These are phyloP conservation scores for Tetragonisca angustula DNA, from an alignment of 2,888 invertebrate species.

Conservation along the genomic window DNA sequence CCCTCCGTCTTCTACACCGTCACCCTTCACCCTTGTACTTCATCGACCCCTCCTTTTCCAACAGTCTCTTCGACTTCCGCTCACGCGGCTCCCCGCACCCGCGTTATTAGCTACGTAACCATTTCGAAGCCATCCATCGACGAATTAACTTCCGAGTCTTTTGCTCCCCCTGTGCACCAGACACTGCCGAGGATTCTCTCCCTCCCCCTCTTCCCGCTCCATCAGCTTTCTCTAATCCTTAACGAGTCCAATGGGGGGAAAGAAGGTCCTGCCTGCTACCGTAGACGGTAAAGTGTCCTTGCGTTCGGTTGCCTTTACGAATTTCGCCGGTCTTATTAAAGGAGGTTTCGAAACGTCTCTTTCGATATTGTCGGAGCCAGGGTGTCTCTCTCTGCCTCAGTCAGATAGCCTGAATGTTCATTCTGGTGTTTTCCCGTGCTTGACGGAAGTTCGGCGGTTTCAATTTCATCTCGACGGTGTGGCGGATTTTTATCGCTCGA, in stretches of 20 bases:
- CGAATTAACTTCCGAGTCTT: constrained; percentile 66
- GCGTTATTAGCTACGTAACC: constrained; percentile 60
- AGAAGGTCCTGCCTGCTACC: constrained; percentile 46
- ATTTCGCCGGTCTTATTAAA: constrained; percentile 14
- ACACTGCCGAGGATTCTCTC: constrained; percentile 38
- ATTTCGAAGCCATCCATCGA: constrained; percentile 56
- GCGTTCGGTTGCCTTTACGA: constrained; percentile 14
- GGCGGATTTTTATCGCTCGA: background rate
- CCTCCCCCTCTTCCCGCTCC: constrained; percentile 15
- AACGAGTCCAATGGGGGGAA: constrained; percentile 51
- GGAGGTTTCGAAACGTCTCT: background rate
- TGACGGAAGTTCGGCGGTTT: background rate
- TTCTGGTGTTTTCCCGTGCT: background rate
- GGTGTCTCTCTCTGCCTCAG: background rate
- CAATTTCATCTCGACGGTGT: background rate
- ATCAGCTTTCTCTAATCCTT: constrained; percentile 63
- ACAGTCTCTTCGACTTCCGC: constrained; percentile 46
- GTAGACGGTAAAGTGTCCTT: constrained; percentile 27
- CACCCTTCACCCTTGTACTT: constrained; percentile 42
- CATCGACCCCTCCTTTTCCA: constrained; percentile 58
- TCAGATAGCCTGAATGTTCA: too few relatives aligned
- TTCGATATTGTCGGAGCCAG: background rate
- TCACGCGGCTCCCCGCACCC: constrained; percentile 8
- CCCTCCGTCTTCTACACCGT: background rate
- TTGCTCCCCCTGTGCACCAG: constrained; percentile 24